A percentile compares a stretch with the other conserved stretches of the same genome.
phyloP scores from a whole-genome alignment of 2,113 vertebrate genomes.

The Ophthalmolycus amberensis region DNA sequence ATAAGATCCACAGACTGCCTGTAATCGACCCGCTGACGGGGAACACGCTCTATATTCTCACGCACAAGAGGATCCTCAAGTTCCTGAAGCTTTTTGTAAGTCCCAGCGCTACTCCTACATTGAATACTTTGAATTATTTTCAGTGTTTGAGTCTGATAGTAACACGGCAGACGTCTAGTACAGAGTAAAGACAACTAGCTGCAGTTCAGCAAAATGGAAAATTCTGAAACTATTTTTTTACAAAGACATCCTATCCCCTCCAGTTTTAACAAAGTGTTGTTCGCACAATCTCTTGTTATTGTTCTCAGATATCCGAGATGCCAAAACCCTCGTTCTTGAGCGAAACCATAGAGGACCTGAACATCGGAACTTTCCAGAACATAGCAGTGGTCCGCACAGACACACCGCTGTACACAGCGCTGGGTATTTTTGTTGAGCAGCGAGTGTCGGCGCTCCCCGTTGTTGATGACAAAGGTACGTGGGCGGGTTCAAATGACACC shows the following conservation, averaged over 20 bases:
- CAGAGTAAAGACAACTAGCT: background rate
- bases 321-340: constrained; percentile 92
- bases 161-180: background rate
- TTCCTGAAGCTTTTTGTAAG: constrained; percentile 99
- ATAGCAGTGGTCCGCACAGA: constrained; percentile 92
- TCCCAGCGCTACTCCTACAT: constrained; percentile 34
- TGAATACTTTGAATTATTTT: constrained; percentile 4
- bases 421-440: constrained; percentile 97
- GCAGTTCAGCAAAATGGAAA: background rate
- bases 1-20: constrained; percentile 97
- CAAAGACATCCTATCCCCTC: background rate
- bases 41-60: constrained; percentile 97
- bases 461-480: constrained; percentile 92
- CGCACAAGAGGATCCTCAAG: constrained; percentile 99
- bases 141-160: background rate
- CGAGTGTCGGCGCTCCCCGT: constrained; percentile 95
- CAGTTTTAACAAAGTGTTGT: background rate
- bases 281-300: constrained; percentile 16
- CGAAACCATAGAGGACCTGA: constrained; percentile 89
- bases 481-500: background rate
- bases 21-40: constrained; percentile 95
- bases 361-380: constrained; percentile 93
- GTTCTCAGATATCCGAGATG: constrained; percentile 93
- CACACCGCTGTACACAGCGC: constrained; percentile 93
- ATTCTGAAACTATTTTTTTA: background rate